A percentile compares a stretch with the other conserved stretches of the same genome.
Evolutionary conservation across 2,888 invertebrate species (phyloP).

Genomic region (Leptura quadrifasciata): DNA sequence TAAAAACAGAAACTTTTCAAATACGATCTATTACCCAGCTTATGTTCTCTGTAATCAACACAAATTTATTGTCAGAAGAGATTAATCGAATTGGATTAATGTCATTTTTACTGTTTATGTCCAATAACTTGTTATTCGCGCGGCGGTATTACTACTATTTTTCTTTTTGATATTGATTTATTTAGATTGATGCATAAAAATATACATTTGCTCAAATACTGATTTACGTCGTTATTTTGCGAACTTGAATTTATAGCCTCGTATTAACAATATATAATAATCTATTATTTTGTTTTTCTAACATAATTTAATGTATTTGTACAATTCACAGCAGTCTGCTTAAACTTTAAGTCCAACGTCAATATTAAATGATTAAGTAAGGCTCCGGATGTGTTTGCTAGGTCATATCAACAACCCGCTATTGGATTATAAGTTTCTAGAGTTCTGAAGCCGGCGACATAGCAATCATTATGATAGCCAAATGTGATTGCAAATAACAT

Average conservation of each 20-base stretch:
- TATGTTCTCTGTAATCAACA: background rate
- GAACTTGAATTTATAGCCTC: too few relatives aligned
- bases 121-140: too few relatives aligned
- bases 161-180: too few relatives aligned
- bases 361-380: background rate
- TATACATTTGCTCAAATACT: too few relatives aligned
- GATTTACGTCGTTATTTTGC: too few relatives aligned
- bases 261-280: too few relatives aligned
- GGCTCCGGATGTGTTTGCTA: background rate
- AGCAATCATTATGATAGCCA: background rate
- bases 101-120: too few relatives aligned
- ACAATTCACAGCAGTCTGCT: background rate
- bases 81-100: background rate
- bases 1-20: conserved; percentile 13
- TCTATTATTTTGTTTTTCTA: too few relatives aligned
- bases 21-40: conserved; percentile 16
- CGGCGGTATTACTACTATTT: too few relatives aligned
- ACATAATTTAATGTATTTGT: too few relatives aligned
- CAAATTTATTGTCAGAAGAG: conserved; percentile 17
- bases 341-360: background rate
- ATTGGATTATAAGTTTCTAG: background rate
- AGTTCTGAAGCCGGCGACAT: background rate
- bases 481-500: background rate
- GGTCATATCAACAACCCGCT: background rate
- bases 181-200: too few relatives aligned